phyloP scores from a whole-genome alignment of 2,888 invertebrate genomes.

The Lasioglossum pauxillum region DNA sequence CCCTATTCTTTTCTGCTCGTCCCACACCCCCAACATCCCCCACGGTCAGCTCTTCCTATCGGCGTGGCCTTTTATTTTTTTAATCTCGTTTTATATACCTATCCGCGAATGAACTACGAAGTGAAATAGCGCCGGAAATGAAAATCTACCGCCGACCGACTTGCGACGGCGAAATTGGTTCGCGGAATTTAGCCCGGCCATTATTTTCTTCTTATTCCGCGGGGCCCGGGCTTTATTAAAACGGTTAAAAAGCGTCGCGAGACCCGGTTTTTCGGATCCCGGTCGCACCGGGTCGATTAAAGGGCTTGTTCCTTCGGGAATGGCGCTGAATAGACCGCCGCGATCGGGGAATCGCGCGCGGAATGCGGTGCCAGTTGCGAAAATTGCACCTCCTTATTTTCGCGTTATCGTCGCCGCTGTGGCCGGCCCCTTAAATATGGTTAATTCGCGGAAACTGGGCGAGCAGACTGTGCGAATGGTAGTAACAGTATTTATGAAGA shows the following conservation, averaged over 20 bases:
- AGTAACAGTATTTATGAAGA: too few species aligned
- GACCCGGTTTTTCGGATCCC: neutral
- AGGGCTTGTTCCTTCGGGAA: neutral
- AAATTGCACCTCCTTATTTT: neutral
- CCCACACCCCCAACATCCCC: constrained; percentile 10
- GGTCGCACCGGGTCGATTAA: neutral
- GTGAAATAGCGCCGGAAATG: constrained; percentile 66
- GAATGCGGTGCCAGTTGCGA: neutral
- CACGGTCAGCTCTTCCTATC: constrained; percentile 42
- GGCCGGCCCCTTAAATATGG: neutral
- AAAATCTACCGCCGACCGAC: constrained; percentile 60
- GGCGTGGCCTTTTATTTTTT: constrained; percentile 61
- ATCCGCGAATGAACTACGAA: constrained; percentile 61
- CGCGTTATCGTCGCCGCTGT: neutral
- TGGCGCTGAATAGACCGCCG: neutral
- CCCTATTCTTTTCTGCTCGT: constrained; percentile 33
- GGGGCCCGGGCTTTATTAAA: constrained; percentile 27
- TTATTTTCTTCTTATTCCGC: constrained; percentile 50
- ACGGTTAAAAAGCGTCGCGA: constrained; percentile 9
- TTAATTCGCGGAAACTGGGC: neutral
- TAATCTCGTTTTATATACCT: constrained; percentile 63
- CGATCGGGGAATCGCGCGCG: neutral
- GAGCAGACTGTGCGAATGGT: neutral
- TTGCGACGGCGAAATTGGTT: constrained; percentile 59
- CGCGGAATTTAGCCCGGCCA: constrained; percentile 45